Evolutionary conservation across 2,113 vertebrate species (phyloP), one percentile per base, ranked within the genome.

Genomic region (Phasianus colchicus): DNA sequence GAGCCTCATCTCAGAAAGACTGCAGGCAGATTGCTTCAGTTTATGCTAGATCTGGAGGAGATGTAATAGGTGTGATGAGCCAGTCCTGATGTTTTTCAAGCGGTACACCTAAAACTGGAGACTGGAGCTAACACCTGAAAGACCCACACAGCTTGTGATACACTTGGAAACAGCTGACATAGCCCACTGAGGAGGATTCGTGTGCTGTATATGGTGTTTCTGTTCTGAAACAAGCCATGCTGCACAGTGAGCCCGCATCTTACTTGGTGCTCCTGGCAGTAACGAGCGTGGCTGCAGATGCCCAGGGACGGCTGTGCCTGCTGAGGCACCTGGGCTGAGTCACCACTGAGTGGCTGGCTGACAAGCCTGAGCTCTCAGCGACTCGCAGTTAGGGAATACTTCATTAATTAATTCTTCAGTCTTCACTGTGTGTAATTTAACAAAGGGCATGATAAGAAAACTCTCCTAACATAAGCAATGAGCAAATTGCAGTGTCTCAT

Each of bases 331-430:
- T 78, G 70, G n/a, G 11, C 58, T 82, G 89, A 91, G 21, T 81
- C 61, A 74, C 25, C 45, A 42, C 36, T 0, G 0, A 63, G 13
- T 4, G 0, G 4, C 19, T 78, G 5, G 50, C 71, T 75, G 40
- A 71, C 10, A 4, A 30, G 32, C 29, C 38, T 63, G 21, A 87
- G 75, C 8, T 79, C 78, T 79, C 63, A 61, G 12, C 30, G 15
- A 79, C 43, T 48, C 22, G 83, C 11, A 3, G 13, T 85, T 45
- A 80, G 29, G 45, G 69, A 58, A 65, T 22, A 80, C 61, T 29
- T 45, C 36, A 66, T 71, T n/a, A 72, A 73, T 67, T 65, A 64
- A 54, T 85, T 89, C 16, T 21, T 66, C 76, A 24, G 27, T 48
- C 50, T 91, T 74, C 34, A 50, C 55, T 32, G 19, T 45, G 15